A percentile compares a stretch with the other conserved stretches of the same genome.
These are phyloP conservation scores for Caenorhabditis sp. DNA, from an alignment of 2,888 invertebrate genomes.

Conservation along the genomic window DNA sequence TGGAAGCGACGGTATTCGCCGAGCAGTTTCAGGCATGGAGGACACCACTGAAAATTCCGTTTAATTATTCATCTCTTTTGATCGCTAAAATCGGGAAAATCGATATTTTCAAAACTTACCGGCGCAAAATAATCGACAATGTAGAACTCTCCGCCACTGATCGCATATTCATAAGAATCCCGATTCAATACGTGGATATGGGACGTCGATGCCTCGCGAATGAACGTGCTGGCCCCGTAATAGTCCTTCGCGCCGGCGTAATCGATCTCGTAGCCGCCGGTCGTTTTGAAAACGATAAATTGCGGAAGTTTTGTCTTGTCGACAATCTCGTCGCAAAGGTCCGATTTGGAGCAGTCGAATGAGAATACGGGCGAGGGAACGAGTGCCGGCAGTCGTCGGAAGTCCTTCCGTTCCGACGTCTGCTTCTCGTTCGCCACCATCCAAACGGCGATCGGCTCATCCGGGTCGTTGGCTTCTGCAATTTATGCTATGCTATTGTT, in stretches of 20 bases:
- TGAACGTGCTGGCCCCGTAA: slow-evolving; percentile 83
- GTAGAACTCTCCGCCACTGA: slow-evolving; percentile 81
- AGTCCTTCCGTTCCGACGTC: slow-evolving; percentile 45
- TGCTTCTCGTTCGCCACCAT: slow-evolving; percentile 54
- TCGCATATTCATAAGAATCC: slow-evolving; percentile 73
- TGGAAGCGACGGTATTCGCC: slow-evolving; percentile 85
- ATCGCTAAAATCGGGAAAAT: no score
- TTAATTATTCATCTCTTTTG: no score
- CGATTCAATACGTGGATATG: slow-evolving; percentile 80
- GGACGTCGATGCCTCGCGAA: slow-evolving; percentile 83
- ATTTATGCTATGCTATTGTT: no score
- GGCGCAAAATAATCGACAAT: slow-evolving; percentile 87
- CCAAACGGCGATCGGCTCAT: slow-evolving; percentile 61
- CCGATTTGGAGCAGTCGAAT: slow-evolving; percentile 80
- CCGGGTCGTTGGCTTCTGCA: slow-evolving; percentile 51
- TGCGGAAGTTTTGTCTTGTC: slow-evolving; percentile 82
- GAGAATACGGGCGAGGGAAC: slow-evolving; percentile 75
- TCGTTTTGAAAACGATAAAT: slow-evolving; percentile 86
- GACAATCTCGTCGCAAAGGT: slow-evolving; percentile 80
- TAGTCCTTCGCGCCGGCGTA: slow-evolving; percentile 81
- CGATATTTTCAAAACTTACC: slow-evolving; percentile 77
- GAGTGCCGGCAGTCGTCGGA: slow-evolving; percentile 53
- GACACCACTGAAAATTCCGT: slow-evolving; percentile 84
- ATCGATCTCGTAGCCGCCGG: slow-evolving; percentile 86
- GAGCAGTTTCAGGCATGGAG: slow-evolving; percentile 85